Evolutionary conservation across 2,113 vertebrate genomes (phyloP).

Genomic region (Phaetusa simplex): DNA sequence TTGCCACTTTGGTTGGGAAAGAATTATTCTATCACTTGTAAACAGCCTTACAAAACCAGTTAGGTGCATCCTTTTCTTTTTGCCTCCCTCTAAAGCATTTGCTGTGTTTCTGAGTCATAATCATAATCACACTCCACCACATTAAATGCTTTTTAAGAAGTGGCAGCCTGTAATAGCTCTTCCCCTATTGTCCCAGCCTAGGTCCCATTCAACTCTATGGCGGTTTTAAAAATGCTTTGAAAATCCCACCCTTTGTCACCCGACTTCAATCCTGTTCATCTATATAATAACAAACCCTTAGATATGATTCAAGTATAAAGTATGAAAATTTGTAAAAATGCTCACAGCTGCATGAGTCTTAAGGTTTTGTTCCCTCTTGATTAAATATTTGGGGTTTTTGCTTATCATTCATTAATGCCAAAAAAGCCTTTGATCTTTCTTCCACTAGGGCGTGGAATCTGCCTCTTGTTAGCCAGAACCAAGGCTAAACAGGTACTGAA

Average conservation of each 20-base stretch:
- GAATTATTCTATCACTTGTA: neutral
- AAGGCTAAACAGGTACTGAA: constrained; percentile 37
- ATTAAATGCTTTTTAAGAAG: neutral
- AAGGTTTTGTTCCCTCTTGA: constrained; percentile 28
- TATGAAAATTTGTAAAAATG: neutral
- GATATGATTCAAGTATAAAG: neutral
- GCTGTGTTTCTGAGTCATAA: constrained; percentile 15
- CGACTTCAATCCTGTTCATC: neutral
- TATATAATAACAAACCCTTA: neutral
- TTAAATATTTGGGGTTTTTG: constrained; percentile 54
- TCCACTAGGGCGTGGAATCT: constrained; percentile 31
- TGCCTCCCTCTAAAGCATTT: neutral
- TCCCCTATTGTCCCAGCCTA: neutral
- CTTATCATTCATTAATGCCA: constrained; percentile 24
- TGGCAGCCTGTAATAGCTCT: neutral
- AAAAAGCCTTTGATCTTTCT: constrained; percentile 54
- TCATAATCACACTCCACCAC: neutral
- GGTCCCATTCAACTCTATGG: neutral
- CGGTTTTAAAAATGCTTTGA: neutral
- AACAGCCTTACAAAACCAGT: neutral
- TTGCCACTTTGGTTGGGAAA: neutral
- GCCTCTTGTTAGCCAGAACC: constrained; percentile 20
- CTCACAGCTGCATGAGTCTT: neutral
- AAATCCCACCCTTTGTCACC: neutral
- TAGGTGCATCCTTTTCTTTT: neutral